Conservation (phyloP, 2,113 vertebrate genomes). For the Mohoua ochrocephala region DNA sequence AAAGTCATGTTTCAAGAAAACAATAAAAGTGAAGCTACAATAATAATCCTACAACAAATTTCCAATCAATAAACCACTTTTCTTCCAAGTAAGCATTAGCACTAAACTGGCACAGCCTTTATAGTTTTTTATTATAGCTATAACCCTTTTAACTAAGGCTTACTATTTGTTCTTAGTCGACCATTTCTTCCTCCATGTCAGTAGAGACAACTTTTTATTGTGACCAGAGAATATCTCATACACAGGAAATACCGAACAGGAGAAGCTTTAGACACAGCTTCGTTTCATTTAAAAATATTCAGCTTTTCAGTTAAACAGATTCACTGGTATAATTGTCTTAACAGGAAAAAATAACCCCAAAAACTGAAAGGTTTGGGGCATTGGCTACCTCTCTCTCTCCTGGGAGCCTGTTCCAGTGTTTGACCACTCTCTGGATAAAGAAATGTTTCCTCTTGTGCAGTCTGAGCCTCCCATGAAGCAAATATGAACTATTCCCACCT, state of each 20-base stretch:
- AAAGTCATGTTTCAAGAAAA: background rate
- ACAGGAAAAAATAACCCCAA: background rate
- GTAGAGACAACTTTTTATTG: background rate
- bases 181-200: background rate
- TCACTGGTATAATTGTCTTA: background rate
- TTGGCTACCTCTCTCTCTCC: too few species aligned
- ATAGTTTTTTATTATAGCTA: background rate
- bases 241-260: background rate
- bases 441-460: background rate
- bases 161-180: background rate
- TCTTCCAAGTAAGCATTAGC: background rate
- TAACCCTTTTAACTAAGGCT: background rate
- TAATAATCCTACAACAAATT: background rate
- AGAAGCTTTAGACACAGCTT: background rate
- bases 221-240: background rate
- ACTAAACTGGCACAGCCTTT: background rate
- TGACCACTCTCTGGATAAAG: rapidly evolving
- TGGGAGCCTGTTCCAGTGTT: background rate
- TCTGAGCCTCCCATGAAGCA: background rate
- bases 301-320: background rate
- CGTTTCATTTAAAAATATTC: background rate
- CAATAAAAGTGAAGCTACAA: background rate
- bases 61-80: background rate
- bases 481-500: background rate
- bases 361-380: background rate